A percentile compares a stretch with the other conserved stretches of the same genome.
Evolutionary conservation across 1,140 invertebrate species (phyloP).

Genomic region (Neodiprion fabricii): DNA sequence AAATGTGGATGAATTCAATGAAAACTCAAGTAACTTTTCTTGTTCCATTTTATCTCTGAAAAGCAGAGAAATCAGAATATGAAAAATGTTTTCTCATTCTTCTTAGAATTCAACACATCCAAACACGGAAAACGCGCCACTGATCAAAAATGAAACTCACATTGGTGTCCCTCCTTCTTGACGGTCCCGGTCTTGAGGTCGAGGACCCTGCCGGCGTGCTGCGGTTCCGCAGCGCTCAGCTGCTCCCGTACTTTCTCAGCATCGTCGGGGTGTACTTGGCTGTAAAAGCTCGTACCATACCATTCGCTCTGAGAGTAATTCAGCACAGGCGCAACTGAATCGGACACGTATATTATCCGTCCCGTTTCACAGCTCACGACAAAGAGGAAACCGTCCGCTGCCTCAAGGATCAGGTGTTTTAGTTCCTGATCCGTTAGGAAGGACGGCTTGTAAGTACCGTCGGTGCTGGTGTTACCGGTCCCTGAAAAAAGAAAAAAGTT

Average conservation of each 20-base stretch:
- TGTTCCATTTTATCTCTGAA: too few relatives aligned
- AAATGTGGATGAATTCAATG: too few relatives aligned
- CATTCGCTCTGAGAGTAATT: constrained; percentile 96
- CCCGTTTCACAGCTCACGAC: constrained; percentile 98
- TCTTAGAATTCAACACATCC: too few relatives aligned
- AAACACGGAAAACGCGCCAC: too few relatives aligned
- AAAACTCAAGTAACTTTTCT: too few relatives aligned
- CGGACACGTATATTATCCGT: constrained; percentile 96
- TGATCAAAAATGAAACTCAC: constrained; percentile 62
- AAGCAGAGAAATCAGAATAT: background rate
- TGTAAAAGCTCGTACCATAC: constrained; percentile 95
- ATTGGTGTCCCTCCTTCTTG: constrained; percentile 98
- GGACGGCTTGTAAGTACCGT: constrained; percentile 97
- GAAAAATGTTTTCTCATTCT: background rate
- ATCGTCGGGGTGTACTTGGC: constrained; percentile 97
- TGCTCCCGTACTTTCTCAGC: constrained; percentile 98
- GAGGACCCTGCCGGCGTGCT: constrained; percentile 92
- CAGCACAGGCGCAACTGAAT: constrained; percentile 97
- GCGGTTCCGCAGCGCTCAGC: constrained; percentile 95
- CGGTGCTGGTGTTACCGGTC: constrained; percentile 91
- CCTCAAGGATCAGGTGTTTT: constrained; percentile 98
- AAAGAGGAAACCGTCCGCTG: constrained; percentile 99
- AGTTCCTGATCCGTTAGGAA: constrained; percentile 99
- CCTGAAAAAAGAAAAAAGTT: constrained; percentile 65
- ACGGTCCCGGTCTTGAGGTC: constrained; percentile 98